Conservation (phyloP, 1,140 invertebrate genomes). For the honey bee (Apis mellifera) region Amel_HAv3.1 CM009941.2:8633001-8633500, state of each 20-base stretch:
- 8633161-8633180: no score
- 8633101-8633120: no score
- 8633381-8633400: slow-evolving; percentile 4
- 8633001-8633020: neutral
- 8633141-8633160: no score
- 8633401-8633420: no score
- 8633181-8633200: no score
- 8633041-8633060: neutral
- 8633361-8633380: neutral
- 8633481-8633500: neutral
- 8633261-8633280: neutral
- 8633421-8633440: no score
- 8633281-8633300: neutral
- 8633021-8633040: neutral
- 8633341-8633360: neutral
- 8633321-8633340: neutral
- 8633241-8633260: neutral
- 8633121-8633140: no score
- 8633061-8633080: no score
- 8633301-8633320: neutral
- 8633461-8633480: neutral
- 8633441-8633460: neutral
- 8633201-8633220: no score
- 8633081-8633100: no score
- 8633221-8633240: no score